Evolutionary conservation across 2,888 invertebrate genomes (phyloP).

Genomic region (Suillia variegata): DNA sequence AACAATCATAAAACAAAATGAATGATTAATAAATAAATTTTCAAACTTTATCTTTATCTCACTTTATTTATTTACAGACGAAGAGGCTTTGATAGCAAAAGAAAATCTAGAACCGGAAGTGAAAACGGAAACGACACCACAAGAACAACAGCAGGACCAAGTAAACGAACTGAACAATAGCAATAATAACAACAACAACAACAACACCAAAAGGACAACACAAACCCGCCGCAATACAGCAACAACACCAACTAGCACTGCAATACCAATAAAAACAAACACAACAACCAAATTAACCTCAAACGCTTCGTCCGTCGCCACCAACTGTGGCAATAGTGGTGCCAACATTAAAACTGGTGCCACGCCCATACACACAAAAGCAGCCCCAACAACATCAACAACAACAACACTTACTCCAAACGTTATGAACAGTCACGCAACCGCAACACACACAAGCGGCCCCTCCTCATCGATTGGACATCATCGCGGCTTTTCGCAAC

Average conservation of each 20-base stretch:
- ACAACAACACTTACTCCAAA: conserved; percentile 23
- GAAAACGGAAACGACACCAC: conserved; percentile 8
- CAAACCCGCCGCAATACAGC: conserved; percentile 33
- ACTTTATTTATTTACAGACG: conserved; percentile 45
- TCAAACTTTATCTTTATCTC: neutral
- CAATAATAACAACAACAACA: conserved; percentile 36
- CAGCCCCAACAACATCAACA: conserved; percentile 16
- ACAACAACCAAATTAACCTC: conserved; percentile 30
- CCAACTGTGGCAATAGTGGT: conserved; percentile 2
- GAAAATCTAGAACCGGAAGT: conserved; percentile 19
- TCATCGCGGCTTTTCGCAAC: conserved; percentile 62
- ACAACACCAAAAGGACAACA: conserved; percentile 12
- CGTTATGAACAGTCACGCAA: conserved; percentile 62
- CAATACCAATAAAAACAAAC: neutral
- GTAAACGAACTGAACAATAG: conserved; percentile 33
- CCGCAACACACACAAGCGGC: conserved; percentile 60
- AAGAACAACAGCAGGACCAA: conserved; percentile 23
- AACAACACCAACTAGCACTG: conserved; percentile 6
- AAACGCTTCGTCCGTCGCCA: conserved; percentile 17
- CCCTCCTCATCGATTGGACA: conserved; percentile 61
- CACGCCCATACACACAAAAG: neutral
- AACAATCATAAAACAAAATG: too few species aligned
- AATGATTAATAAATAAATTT: too few species aligned
- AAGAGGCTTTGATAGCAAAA: conserved; percentile 32
- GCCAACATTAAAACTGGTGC: neutral